phyloP scores from a whole-genome alignment of 1,140 invertebrate species.

The Calliopsis andreniformis region DNA sequence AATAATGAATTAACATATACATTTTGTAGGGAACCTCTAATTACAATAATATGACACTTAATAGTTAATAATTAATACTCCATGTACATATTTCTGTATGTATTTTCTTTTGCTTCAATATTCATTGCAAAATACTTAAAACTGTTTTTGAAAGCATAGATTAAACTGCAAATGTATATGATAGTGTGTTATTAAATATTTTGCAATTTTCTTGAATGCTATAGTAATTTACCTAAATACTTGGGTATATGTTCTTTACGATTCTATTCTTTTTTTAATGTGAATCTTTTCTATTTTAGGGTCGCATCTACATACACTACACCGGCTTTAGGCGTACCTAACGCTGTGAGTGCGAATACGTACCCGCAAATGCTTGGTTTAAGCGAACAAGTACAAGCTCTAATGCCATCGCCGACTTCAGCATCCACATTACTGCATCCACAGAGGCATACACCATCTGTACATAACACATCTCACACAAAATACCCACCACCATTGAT shows the following conservation, averaged over 20 bases:
- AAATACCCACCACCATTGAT: constrained; percentile 84
- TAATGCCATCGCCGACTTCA: constrained; percentile 77
- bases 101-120: constrained; percentile 24
- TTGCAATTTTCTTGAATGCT: constrained; percentile 10
- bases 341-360: constrained; percentile 76
- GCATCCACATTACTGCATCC: constrained; percentile 75
- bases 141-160: constrained; percentile 14
- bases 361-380: constrained; percentile 79
- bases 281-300: constrained; percentile 74
- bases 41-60: background rate
- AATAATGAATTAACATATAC: constrained; percentile 23
- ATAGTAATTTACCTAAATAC: too few species aligned
- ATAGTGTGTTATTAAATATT: constrained; percentile 37
- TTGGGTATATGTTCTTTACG: background rate
- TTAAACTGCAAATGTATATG: constrained; percentile 21
- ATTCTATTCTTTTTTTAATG: background rate
- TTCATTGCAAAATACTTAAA: constrained; percentile 1
- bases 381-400: constrained; percentile 79
- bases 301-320: constrained; percentile 80
- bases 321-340: constrained; percentile 76
- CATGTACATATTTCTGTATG: constrained; percentile 29
- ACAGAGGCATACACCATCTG: constrained; percentile 77
- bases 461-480: constrained; percentile 75
- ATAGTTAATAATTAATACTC: constrained; percentile 21
- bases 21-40: constrained; percentile 37